Base-by-base conservation (phyloP, 1,140 invertebrate genomes). In the Halictus rubicundus region DNA sequence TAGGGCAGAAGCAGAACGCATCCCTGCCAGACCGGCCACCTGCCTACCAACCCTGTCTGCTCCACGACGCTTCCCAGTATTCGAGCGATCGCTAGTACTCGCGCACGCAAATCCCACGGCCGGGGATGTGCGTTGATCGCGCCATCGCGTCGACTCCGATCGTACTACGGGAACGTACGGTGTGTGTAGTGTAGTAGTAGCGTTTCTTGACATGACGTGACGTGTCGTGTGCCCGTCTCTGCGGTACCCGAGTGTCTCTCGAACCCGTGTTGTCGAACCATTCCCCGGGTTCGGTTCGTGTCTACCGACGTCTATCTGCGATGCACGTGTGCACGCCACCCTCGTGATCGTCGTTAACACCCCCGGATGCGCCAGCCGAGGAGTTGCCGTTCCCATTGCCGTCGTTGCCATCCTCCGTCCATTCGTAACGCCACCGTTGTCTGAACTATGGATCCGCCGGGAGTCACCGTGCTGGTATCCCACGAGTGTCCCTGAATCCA, bases 41-140 rank as follows among this genome's bases (percentile, higher is more conserved):
- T 88, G 88, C 87, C 87, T 80, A 85, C 87, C 83, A 86, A 85
- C 83, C 85, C 85, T 82, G 84, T 88, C 85, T 83, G 84, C 84
- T 76, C 79, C 80, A 76, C 88, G 83, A 88, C 87, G 79, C 75
- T 88, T 85, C 85, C 88, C 89, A 90, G 89, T 90, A 88, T 85
- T 90, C 88, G 83, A 87, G 83, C 88, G 88, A 89, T 79, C 85
- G 84, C 84, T 86, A 87, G 10, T 60, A 86, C 68, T 78, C 85
- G 75, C 84, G 84, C 84, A 87, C 82, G 84, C 81, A 80, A 80
- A 78, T 68, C 74, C 81, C 42, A 72, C 37, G 65, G 77, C 70
- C 61, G 83, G 71, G 80, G 80, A 75, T 86, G 75, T 71, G 80
- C 75, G 82, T 69, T 60, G 57, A 60, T 46, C 76, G 81, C 76